Base-by-base conservation (phyloP, 2,113 vertebrate genomes). In the Progne subis region DNA sequence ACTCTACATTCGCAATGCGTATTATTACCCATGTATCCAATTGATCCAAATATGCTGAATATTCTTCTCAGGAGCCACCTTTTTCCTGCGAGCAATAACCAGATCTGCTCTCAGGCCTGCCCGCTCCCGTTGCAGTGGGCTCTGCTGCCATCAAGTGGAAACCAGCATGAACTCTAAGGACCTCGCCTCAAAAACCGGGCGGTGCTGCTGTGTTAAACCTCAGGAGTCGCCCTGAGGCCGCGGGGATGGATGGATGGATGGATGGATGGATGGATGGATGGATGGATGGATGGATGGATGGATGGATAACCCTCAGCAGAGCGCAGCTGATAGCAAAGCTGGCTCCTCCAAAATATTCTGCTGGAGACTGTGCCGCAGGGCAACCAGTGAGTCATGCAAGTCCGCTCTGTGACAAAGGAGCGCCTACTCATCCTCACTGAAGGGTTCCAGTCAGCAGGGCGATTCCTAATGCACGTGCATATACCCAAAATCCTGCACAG, bases 101-200 rank as follows among this genome's bases (percentile, higher is more conserved):
- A 25, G 29, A 59, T 8, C 4, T 5, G 17, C 61, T 86, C 39
- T 5, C 46, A 19, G 47, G 6, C 6, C 64, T 61, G 69, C 86
- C 61, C 8, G 18, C 1, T 5, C 55, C 29, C 2, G 8, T 72
- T 96, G 80, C 57, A 47, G 39, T 41, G 92, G 97, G 83, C 94
- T 97, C 81, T 97, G 97, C 96, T 97, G 95, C 96, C 96, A 95
- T 80, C 95, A 67, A 91, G 97, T 91, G 97, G 97, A 86, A 88
- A 37, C 12, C 71, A n/a, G 85, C 52, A 46, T 11, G 32, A 96
- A 71, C 37, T 39, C 60, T 2, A 26, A 64, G 39, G 59, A 44
- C 47, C 21, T 60, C 37, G 6, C 6, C 59, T 46, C 59, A 8
- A 37, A 53, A 21, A 5, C 8, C 4, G 3, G 2, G 16, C 2